Evolutionary conservation across 2,888 invertebrate genomes (phyloP), one percentile per base, ranked within the genome.

Genomic region (Cheilosia pagana): DNA sequence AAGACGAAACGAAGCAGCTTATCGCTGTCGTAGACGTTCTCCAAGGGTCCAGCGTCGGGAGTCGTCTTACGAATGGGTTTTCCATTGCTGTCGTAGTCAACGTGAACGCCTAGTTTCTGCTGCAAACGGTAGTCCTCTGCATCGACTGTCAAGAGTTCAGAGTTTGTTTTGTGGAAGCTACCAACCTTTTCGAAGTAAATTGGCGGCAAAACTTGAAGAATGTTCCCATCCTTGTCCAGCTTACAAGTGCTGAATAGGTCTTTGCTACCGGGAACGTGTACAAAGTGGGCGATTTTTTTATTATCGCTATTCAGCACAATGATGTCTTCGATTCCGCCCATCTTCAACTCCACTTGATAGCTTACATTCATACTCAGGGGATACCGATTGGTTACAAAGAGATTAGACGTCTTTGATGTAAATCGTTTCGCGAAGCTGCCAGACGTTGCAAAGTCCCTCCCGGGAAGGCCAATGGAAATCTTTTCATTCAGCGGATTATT

Each of bases 191-290:
- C 70, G 55, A 87, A 87, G 45, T 87, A 88, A 1, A 78, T 14
- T 52, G 88, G 88, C 6, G 88, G 88, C 1, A 88, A 50, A 8
- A 74, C 55, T 41, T 87, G 86, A 1, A 82, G n/a, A 6, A 87
- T 23, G 6, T 62, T 43, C 1, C 67, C 72, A 14, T 87, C 45
- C 0, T 48, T 52, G 41, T 87, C 65, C 28, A 86, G 82, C 23
- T 88, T 86, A n/a, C 52, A 74, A 0, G 79, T 79, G 19, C 43
- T 67, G n/a, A 79, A 50, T 2, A 72, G 50, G 41, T 63, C 60
- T 16, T 45, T 67, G 41, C 65, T 23, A 1, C 60, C 60, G 5
- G 65, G 79, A 12, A 48, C 48, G 39, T 59, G 41, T 6, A 65
- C 41, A 12, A 21, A 63, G 7, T 57, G 53, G 1, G 77, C 71